phyloP scores from a whole-genome alignment of 2,797 vertebrate genomes.

The Poecilia wingei region DNA sequence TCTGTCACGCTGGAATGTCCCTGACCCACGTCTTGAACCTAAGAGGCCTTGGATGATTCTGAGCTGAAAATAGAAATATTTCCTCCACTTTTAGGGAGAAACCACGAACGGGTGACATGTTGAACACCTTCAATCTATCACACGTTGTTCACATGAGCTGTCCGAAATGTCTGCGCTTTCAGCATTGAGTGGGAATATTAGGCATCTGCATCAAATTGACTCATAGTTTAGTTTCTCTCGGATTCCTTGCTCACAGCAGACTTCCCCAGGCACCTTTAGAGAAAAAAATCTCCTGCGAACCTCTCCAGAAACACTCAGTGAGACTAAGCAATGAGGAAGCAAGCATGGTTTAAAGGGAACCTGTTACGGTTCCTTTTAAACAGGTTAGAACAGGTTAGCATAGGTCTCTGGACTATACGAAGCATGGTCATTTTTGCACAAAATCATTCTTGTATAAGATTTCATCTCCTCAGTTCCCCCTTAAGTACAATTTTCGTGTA shows the following conservation, averaged over 20 bases:
- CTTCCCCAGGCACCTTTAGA: neutral
- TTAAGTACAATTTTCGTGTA: too few species aligned
- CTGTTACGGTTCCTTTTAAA: too few species aligned
- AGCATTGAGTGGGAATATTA: neutral
- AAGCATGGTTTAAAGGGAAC: too few species aligned
- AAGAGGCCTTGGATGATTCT: constrained; percentile 63
- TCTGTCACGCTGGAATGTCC: constrained; percentile 74
- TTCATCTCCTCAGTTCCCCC: too few species aligned
- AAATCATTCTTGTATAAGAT: too few species aligned
- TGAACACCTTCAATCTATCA: neutral
- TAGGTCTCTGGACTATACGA: too few species aligned
- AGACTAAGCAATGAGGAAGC: too few species aligned
- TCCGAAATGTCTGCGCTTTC: neutral
- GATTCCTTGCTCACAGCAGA: neutral
- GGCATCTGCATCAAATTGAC: neutral
- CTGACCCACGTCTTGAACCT: constrained; percentile 69
- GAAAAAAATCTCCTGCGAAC: neutral
- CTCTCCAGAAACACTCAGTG: neutral
- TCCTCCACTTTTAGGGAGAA: constrained; percentile 13
- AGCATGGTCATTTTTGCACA: too few species aligned
- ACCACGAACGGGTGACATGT: neutral
- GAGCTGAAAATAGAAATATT: constrained; percentile 52
- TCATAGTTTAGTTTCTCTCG: neutral
- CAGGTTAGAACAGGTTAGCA: too few species aligned
- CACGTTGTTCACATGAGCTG: constrained; percentile 4